These are phyloP conservation scores for Conus canariensis DNA, from an alignment of 2,888 invertebrate genomes.

Conservation along the genomic window DNA sequence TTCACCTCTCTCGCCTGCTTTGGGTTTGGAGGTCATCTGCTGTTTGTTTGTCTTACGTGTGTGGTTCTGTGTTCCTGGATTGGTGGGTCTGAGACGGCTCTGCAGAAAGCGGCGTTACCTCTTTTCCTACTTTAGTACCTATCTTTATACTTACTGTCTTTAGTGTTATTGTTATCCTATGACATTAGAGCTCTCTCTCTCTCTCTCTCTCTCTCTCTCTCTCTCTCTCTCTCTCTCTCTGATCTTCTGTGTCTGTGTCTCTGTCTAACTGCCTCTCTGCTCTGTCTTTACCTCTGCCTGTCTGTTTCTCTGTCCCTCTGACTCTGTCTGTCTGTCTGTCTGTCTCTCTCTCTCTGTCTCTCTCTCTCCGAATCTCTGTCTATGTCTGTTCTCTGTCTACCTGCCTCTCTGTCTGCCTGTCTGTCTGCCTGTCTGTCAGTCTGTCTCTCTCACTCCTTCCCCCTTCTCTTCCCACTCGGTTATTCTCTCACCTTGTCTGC, in stretches of 20 bases:
- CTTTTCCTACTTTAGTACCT: too few species aligned
- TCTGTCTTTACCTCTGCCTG: background rate
- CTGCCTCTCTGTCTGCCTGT: background rate
- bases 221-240: background rate
- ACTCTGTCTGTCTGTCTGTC: too few species aligned
- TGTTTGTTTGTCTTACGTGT: background rate
- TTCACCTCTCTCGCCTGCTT: background rate
- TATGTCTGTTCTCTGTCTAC: too few species aligned
- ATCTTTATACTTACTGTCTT: too few species aligned
- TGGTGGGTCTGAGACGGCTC: too few species aligned
- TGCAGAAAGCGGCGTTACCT: too few species aligned
- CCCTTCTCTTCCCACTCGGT: background rate
- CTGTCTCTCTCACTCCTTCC: background rate
- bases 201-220: too few species aligned
- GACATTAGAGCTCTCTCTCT: too few species aligned
- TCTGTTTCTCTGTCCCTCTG: too few species aligned
- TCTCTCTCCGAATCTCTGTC: too few species aligned
- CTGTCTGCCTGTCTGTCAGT: background rate
- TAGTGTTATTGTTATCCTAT: too few species aligned
- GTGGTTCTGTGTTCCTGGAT: background rate
- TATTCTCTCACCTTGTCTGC: background rate
- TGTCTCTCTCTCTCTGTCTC: too few species aligned
- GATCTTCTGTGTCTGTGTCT: background rate
- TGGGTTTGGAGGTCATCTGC: background rate
- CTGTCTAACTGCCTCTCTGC: background rate